These are phyloP conservation scores for Leucopternis melanops DNA, from an alignment of 2,113 vertebrate species.

Conservation along the genomic window DNA sequence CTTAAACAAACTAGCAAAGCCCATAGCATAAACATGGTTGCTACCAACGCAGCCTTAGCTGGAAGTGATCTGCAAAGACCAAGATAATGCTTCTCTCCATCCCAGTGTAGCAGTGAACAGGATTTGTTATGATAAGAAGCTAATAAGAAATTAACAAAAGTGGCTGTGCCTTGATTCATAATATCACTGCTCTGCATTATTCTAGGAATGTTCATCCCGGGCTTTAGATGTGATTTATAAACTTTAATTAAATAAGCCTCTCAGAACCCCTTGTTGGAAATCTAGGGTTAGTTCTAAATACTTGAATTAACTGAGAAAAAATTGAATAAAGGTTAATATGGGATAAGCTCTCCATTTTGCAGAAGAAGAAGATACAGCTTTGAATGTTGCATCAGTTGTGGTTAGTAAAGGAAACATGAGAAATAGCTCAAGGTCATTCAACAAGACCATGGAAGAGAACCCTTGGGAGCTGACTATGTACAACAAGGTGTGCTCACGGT, in stretches of 20 bases:
- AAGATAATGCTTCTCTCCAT: background rate
- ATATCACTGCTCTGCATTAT: background rate
- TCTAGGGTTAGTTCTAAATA: background rate
- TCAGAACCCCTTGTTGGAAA: slow-evolving; percentile 1
- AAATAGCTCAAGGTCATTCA: slow-evolving; percentile 11
- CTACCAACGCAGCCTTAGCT: background rate
- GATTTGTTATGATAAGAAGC: slow-evolving; percentile 39
- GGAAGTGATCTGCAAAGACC: background rate
- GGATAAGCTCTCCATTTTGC: background rate
- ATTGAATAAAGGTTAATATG: slow-evolving; percentile 22
- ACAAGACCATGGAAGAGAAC: background rate
- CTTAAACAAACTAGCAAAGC: background rate
- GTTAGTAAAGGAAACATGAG: background rate
- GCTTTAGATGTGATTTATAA: slow-evolving; percentile 41
- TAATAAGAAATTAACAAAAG: slow-evolving; percentile 18
- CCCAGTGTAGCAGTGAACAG: background rate
- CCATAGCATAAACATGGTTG: background rate
- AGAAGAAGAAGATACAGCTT: background rate
- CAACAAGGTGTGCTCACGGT: background rate
- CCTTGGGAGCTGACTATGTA: background rate
- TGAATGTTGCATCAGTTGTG: background rate
- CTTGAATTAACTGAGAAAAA: slow-evolving; percentile 20
- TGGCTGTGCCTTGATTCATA: background rate
- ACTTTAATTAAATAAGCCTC: slow-evolving; percentile 49
- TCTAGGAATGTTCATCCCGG: background rate